Base-by-base conservation (phyloP, 2,797 vertebrate species). In the Ptychadena robeensis region DNA sequence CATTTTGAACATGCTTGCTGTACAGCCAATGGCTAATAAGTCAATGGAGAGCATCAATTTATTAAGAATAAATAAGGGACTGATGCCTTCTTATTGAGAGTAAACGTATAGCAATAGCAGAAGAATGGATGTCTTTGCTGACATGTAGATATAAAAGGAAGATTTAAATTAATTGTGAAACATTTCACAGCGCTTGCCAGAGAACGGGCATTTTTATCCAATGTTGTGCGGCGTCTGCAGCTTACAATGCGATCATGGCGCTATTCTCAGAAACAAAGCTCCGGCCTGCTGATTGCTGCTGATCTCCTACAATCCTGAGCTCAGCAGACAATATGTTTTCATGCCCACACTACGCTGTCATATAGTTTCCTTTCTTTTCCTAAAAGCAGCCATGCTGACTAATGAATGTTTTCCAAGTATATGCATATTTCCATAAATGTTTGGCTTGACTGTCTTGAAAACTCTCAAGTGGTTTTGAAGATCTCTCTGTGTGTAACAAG, bases 111-210 rank as follows among this genome's bases (percentile, higher is more conserved):
- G 18, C 18, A n/a, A 34, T 65, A 31, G 38, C 1, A 48, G 64
- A 53, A 30, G 31, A 31, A 15, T 40, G 11, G 64, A 64, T 9
- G 64, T 68, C 63, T 68, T 68, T 30, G 64, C 68, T 68, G 64
- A 67, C 75, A 78, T 78, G 35, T 64, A 48, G 68, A 78, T 78
- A 68, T n/a, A 27, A 35, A 68, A 25, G 35, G 63, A 53, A 57
- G 40, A 65, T 48, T 48, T 67, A 30, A 48, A 61, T 66, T 27
- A 1, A 0, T 11, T 48, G 5, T 53, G 30, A 78, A 77, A 66
- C 67, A 48, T 67, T 77, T 40, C 40, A 37, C 12, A 65, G 9
- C 25, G 40, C 61, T 65, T 53, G 75, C 22, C 40, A 78, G 64
- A 14, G n/a, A 77, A 53, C n/a, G 57, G 40, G 22, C 7, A 53